Evolutionary conservation across 2,888 invertebrate genomes (phyloP).

Genomic region (Tetranychus truncatus): DNA sequence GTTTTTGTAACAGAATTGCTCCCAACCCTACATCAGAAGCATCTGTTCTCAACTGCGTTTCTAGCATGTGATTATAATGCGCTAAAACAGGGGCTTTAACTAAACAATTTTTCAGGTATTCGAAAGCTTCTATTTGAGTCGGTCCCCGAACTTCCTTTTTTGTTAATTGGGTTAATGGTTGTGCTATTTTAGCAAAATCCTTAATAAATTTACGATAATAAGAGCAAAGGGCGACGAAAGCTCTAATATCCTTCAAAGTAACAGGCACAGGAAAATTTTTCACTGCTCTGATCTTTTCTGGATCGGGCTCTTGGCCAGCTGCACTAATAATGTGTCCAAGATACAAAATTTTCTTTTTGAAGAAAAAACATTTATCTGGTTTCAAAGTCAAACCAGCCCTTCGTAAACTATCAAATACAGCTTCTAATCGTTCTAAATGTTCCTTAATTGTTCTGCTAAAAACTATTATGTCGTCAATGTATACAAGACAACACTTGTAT

Average conservation of each 20-base stretch:
- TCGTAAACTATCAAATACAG: conserved; percentile 25
- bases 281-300: conserved; percentile 14
- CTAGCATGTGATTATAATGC: too few relatives aligned
- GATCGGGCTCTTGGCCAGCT: too few relatives aligned
- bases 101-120: conserved; percentile 16
- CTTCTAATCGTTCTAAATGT: conserved; percentile 20
- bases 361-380: too few relatives aligned
- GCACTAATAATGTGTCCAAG: too few relatives aligned
- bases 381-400: conserved; percentile 22
- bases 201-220: conserved; percentile 26
- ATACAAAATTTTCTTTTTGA: too few relatives aligned
- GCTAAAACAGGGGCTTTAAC: background rate
- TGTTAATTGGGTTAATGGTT: conserved; percentile 22
- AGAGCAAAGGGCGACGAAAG: conserved; percentile 24
- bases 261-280: conserved; percentile 22
- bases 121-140: conserved; percentile 16
- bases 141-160: conserved; percentile 20
- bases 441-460: conserved; percentile 23
- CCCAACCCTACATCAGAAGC: too few relatives aligned
- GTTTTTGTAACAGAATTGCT: too few relatives aligned
- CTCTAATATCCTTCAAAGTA: conserved; percentile 21
- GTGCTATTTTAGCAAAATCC: conserved; percentile 24
- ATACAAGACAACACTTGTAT: conserved; percentile 24
- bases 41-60: too few relatives aligned
- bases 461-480: conserved; percentile 27